Base-by-base conservation (phyloP, 2,797 vertebrate species). In the Pygocentrus nattereri region DNA sequence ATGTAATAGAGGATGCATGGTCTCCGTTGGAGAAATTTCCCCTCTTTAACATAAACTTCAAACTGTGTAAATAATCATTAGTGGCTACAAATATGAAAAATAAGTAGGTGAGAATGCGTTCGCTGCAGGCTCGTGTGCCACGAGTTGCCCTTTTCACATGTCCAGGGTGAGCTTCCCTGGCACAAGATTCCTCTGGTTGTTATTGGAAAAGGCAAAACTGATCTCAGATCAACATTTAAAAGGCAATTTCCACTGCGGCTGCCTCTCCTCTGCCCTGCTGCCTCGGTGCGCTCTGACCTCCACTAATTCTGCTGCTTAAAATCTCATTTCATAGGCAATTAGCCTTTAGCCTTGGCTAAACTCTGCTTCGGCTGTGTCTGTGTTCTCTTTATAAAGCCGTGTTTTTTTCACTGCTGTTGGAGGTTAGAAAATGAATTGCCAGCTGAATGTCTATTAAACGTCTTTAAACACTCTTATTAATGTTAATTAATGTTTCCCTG, bases 291-390 rank as follows among this genome's bases (percentile, higher is more conserved):
- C 69, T 67, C 67, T 80, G 64, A 88, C 88, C 90, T 90, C 86
- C 82, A 86, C 86, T 94, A 93, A 94, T 94, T 93, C 90, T 88
- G 82, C 89, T 76, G 86, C 92, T 93, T 93, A 91, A 94, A 93
- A 92, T 91, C 92, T 92, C 83, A 93, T 94, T 93, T 93, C 89
- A 90, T 89, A 94, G 84, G 91, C 92, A 93, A 94, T 94, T 94
- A 94, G 91, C 93, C 92, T 94, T 94, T 93, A 92, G 90, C 92
- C 91, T 87, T 88, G 88, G 87, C 83, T 75, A 89, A 88, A 65
- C 50, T 27, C 62, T 31, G 31, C 44, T 31, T 49, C 62, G 68
- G 75, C 19, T 44, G 72, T 79, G 56, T 49, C 47, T 49, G 52
- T 73, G 21, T 49, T 61, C 56, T 62, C 44, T 25, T 38, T 84